Evolutionary conservation across 2,113 vertebrate genomes (phyloP).

Genomic region (Gymnorhina tibicen): DNA sequence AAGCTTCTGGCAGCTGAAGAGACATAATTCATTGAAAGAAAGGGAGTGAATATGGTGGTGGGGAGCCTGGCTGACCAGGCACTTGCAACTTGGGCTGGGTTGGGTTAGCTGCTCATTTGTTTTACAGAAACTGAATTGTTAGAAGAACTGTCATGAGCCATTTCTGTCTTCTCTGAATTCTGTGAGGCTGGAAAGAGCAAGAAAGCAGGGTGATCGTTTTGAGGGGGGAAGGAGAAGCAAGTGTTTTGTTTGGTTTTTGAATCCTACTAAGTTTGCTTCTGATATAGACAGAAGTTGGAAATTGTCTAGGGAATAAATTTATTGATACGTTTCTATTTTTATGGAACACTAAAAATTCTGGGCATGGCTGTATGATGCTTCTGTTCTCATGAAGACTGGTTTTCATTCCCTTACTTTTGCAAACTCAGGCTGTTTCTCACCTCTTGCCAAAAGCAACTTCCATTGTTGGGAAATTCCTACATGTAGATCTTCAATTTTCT

Average conservation of each 20-base stretch:
- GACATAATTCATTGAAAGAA: not conserved
- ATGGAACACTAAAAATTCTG: not conserved
- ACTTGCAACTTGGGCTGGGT: not conserved
- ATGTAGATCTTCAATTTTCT: not conserved
- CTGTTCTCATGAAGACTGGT: not conserved
- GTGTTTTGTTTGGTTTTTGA: not conserved
- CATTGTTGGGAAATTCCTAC: not conserved
- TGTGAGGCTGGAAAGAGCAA: not conserved
- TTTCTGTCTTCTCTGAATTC: not conserved
- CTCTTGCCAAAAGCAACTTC: not conserved
- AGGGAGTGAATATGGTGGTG: not conserved
- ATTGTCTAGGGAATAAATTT: not conserved
- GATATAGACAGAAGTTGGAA: not conserved
- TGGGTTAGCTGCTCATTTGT: not conserved
- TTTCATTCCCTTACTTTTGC: not conserved
- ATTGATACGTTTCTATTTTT: not conserved
- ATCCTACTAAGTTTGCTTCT: not conserved
- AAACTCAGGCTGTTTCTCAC: not conserved
- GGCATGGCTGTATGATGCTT: not conserved
- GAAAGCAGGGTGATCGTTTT: not conserved
- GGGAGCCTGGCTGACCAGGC: not conserved
- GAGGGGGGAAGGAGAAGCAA: too few species aligned
- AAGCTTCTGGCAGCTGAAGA: not conserved
- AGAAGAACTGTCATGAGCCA: not conserved
- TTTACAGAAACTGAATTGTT: not conserved